Percentiles rank a stretch among this genome's conserved stretches.
Evolutionary conservation across 2,113 vertebrate genomes (phyloP).

Genomic region (Pholis gunnellus): DNA sequence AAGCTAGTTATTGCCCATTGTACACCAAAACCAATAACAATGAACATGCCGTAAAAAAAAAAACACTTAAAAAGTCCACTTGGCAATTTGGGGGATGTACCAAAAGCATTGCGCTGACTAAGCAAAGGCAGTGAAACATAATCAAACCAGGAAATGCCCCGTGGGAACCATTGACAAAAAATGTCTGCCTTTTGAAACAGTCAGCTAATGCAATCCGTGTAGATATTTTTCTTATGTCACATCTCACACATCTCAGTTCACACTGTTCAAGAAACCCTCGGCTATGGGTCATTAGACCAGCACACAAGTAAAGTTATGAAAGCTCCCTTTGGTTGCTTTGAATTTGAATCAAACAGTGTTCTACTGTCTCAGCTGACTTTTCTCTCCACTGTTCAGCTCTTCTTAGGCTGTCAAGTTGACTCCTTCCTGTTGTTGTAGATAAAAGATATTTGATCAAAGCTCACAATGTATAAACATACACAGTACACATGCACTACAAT

Average conservation of each 20-base stretch:
- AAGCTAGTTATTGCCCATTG: slow-evolving; percentile 10
- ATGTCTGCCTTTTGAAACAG: slow-evolving; percentile 26
- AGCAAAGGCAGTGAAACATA: slow-evolving; percentile 7
- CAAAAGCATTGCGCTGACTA: slow-evolving; percentile 24
- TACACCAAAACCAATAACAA: slow-evolving; percentile 31
- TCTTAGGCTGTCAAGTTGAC: slow-evolving; percentile 33
- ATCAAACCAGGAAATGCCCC: slow-evolving; percentile 19
- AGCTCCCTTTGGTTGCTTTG: slow-evolving; percentile 46
- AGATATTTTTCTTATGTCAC: slow-evolving; percentile 29
- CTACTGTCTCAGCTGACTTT: slow-evolving; percentile 10
- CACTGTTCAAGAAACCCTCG: neutral
- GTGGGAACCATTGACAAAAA: slow-evolving; percentile 21
- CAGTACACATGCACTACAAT: neutral
- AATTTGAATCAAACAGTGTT: slow-evolving; percentile 45
- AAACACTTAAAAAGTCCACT: slow-evolving; percentile 7
- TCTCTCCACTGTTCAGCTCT: slow-evolving; percentile 26
- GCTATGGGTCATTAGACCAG: slow-evolving; percentile 42
- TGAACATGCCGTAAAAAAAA: slow-evolving; percentile 11
- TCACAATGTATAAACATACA: slow-evolving; percentile 7
- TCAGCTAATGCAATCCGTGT: slow-evolving; percentile 20
- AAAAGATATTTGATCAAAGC: slow-evolving; percentile 16
- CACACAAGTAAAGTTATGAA: slow-evolving; percentile 41
- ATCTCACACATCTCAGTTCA: slow-evolving; percentile 22
- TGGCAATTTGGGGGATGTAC: slow-evolving; percentile 21
- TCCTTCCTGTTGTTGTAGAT: slow-evolving; percentile 5